Evolutionary conservation across 30 jellyfish, hydroid and myxozoan species (phyloP), one percentile per base, ranked within the genome.

Genomic region (Aurelia aurita complex sp. Pacific): DNA sequence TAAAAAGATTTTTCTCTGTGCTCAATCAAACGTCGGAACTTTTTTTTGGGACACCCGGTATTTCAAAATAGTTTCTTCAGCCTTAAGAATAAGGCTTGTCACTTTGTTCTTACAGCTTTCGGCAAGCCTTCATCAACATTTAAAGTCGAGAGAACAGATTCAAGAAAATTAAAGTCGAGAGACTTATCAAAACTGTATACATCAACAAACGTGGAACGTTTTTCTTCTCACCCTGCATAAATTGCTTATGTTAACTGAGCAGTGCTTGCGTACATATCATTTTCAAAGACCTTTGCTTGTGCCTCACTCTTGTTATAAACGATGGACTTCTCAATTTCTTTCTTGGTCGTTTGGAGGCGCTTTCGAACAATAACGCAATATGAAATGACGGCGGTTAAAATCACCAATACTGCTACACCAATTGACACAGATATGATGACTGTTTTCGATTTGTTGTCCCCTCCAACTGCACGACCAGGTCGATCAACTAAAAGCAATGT

Each of bases 271-370:
- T 60, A 77, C 35, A 64, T 19, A 14, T 77, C 87, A 77, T 77
- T 77, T 11, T 60, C 87, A 42, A 77, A 77, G 29, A 77, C 87
- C 73, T 42, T 77, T 61, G 87, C 87, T 6, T 10, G 32, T 23
- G 68, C 87, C 23, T 32, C 33, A 17, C 34, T 19, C 51, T 62
- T 77, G 78, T 65, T 77, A 38, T 77, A 77, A 18, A 33, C 67
- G 46, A 62, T 71, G 36, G 35, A 32, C 35, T 33, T 70, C 16
- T 36, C 67, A 15, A 32, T 52, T 59, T 62, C 62, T 60, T 61
- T 61, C 50, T 77, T 46, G 19, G 77, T 34, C 14, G 40, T 61
- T 2, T n/a, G 17, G 5, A 19, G 33, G 13, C 77, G 77, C 46
- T 32, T 51, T 38, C 57, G 64, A 32, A 18, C 50, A 0, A 40